A percentile compares a stretch with the other conserved stretches of the same genome.
Evolutionary conservation across 2,888 invertebrate genomes (phyloP).

Genomic region (Alloscopus bannaensis): DNA sequence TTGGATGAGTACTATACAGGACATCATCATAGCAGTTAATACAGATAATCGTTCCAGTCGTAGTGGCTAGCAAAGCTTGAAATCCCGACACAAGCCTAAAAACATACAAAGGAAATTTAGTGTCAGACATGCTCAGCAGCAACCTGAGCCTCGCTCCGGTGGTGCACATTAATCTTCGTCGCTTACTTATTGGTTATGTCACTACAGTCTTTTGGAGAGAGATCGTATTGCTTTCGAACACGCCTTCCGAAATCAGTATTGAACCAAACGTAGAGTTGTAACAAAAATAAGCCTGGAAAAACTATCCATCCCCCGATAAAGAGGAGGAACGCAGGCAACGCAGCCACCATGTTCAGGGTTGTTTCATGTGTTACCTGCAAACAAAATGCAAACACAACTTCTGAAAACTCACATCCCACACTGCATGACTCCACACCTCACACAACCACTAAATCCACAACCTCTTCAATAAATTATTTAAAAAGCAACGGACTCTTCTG

Average conservation of each 20-base stretch:
- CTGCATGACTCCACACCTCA: background rate
- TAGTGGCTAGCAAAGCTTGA: constrained; percentile 82
- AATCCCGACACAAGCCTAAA: constrained; percentile 83
- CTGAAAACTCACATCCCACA: background rate
- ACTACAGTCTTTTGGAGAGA: constrained; percentile 82
- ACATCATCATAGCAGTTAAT: constrained; percentile 83
- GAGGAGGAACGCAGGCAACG: constrained; percentile 50
- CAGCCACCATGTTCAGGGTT: constrained; percentile 54
- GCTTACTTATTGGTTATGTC: constrained; percentile 86
- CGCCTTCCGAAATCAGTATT: constrained; percentile 80
- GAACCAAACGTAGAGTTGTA: constrained; percentile 67
- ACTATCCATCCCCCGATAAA: constrained; percentile 69
- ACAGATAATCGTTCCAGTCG: constrained; percentile 82
- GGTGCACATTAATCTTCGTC: too few species aligned
- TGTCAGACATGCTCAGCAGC: background rate
- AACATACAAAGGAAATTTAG: too few species aligned
- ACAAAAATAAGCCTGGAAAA: constrained; percentile 70
- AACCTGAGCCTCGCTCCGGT: too few species aligned
- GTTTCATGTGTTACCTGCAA: constrained; percentile 28
- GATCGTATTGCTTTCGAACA: constrained; percentile 81
- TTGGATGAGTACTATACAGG: constrained; percentile 82
- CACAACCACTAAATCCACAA: too few species aligned
- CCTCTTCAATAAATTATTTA: too few species aligned
- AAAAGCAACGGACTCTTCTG: too few species aligned
- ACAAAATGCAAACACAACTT: background rate